Base-by-base conservation (phyloP, 2,888 invertebrate genomes). In the Platycnemis pennipes region DNA sequence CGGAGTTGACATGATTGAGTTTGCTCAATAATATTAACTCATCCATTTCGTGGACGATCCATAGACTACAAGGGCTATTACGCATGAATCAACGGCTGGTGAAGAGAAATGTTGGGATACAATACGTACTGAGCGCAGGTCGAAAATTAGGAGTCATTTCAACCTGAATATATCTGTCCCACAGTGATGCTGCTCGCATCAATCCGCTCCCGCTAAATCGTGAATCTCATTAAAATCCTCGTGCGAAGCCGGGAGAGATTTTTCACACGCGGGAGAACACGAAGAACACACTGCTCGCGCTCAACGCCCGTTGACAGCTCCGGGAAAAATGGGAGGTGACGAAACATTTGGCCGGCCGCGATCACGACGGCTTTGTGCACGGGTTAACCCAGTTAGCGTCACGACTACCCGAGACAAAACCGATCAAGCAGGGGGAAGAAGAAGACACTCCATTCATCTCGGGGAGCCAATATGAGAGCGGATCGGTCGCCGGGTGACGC, bases 341-440 rank as follows among this genome's bases (percentile, higher is more conserved):
- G 77, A 77, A 77, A 77, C 77, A 77, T 37, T 37, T 37, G 13
- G 77, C 37, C 16, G 37, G 26, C 77, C 37, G 77, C 37, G 11
- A 77, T 77, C 77, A 77, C 16, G 37, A 77, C 77, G 77, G 77
- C 77, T 37, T n/a, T 37, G 77, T 37, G 31, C 77, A 37, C 77
- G 77, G 77, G 77, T 77, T 77, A 77, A 77, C 77, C 77, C 37
- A 77, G 77, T 77, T 77, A 11, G 8, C n/a, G 77, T 77, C 77
- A 77, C 77, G 77, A 77, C 77, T 77, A n/a, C 8, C 77, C 37
- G 37, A 77, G 77, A 77, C 77, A 77, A 77, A 77, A 77, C 13
- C 77, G 77, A 77, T 77, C 77, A 37, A 37, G 26, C 77, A 8
- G 77, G 7, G 26, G 49, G 49, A n/a, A 63, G 77, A 77, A 77